Percentiles rank a stretch among this genome's conserved stretches.
phyloP scores from a whole-genome alignment of 1,140 invertebrate species.

The Drosophila carrolli region DNA sequence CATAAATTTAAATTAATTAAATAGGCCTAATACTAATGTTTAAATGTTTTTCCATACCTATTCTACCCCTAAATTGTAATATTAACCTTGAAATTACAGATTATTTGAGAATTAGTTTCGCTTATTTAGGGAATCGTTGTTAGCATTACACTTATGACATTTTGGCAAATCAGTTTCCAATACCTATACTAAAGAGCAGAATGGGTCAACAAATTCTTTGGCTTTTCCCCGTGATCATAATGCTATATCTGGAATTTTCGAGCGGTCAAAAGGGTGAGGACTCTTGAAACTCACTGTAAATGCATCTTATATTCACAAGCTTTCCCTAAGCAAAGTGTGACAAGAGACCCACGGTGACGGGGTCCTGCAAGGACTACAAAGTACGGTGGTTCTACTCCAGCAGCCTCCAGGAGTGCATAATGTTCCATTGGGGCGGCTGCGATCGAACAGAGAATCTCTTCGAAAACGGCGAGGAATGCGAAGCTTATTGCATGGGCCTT shows the following conservation, averaged over 20 bases:
- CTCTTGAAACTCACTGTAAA: neutral
- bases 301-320: neutral
- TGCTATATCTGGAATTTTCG: neutral
- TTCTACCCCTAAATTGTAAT: no score
- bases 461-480: neutral
- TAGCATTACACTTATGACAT: neutral
- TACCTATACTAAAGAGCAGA: neutral
- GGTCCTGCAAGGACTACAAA: neutral
- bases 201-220: neutral
- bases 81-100: neutral
- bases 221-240: neutral
- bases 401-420: conserved; percentile 3
- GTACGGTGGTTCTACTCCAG: neutral
- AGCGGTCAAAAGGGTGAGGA: neutral
- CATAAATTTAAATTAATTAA: no score
- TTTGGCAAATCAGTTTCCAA: neutral
- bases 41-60: no score
- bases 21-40: no score
- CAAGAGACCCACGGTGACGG: conserved; percentile 1
- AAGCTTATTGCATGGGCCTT: neutral
- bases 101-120: neutral
- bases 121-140: neutral
- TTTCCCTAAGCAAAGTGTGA: neutral
- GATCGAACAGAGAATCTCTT: neutral
- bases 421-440: conserved; percentile 17